Evolutionary conservation across 2,113 vertebrate species (phyloP), one percentile per base, ranked within the genome.

Genomic region (Rhea pennata): DNA sequence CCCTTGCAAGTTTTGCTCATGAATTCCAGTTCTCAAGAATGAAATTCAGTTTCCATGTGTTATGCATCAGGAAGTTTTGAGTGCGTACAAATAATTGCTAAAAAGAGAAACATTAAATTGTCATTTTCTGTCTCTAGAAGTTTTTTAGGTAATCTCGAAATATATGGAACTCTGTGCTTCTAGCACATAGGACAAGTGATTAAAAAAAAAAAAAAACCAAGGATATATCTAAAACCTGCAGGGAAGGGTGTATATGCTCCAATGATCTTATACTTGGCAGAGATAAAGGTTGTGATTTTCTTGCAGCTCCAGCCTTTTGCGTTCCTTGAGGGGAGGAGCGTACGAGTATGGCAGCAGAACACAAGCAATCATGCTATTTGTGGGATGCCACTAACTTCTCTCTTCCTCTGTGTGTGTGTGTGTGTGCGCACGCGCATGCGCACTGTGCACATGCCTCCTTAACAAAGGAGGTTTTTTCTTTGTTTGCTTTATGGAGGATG

Each of bases 301-400:
- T 77, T 90, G 53, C 54, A 72, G 20, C 69, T 90, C 39, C 36
- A 86, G 56, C 48, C 44, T 80, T 93, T 89, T 89, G 15, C 66
- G 19, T 66, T 91, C 62, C 69, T 78, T 72, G 40, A 91, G 88
- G 82, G 92, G 46, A 94, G 54, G 58, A 73, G 27, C 61, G n/a
- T 71, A 42, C 7, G 2, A 83, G 54, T 84, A 48, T n/a, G 42
- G 59, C 76, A 86, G 59, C 29, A 88, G 58, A 87, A 82, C 24
- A 31, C 77, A 74, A 71, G 62, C 2, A 7, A 79, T 90, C 79
- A 17, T 66, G 67, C 71, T 85, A 70, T 87, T 92, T 92, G 91
- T 96, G 92, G 88, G 84, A 94, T 95, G 93, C 92, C 87, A 86
- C 81, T 92, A 95, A 83, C 90, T 74, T 46, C 92, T 14, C 21